phyloP scores from a whole-genome alignment of 1,140 invertebrate species.

The Zaprionus africanus region DNA sequence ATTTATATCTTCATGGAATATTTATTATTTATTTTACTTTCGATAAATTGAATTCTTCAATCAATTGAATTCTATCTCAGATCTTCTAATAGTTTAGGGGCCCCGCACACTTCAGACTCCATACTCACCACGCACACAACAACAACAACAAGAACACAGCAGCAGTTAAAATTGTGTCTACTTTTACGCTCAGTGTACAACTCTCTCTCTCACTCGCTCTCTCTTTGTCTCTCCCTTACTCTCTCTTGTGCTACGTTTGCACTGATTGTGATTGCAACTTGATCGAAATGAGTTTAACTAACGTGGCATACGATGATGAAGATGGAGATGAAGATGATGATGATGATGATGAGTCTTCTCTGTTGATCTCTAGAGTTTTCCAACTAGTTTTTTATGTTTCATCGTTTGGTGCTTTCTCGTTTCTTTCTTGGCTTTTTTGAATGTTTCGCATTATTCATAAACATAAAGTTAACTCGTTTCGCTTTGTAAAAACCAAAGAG shows the following conservation, averaged over 20 bases:
- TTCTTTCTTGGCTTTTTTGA: constrained; percentile 58
- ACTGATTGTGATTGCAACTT: not conserved
- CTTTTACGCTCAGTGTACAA: constrained; percentile 7
- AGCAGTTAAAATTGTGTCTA: not conserved
- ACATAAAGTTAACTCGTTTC: constrained; percentile 33
- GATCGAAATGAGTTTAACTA: not conserved
- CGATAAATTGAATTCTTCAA: too few species aligned
- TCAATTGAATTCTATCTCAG: too few species aligned
- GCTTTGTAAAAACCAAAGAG: constrained; percentile 30
- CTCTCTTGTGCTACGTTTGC: constrained; percentile 8
- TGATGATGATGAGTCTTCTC: not conserved
- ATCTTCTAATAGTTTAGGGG: not conserved
- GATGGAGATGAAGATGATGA: too few species aligned
- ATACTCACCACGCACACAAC: constrained; percentile 9
- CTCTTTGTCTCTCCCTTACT: not conserved
- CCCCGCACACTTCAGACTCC: not conserved
- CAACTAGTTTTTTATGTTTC: constrained; percentile 26
- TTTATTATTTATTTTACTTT: too few species aligned
- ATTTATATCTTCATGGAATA: too few species aligned
- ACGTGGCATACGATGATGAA: too few species aligned
- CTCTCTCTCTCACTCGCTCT: constrained; percentile 3
- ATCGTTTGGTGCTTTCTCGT: constrained; percentile 17
- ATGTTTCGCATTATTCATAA: constrained; percentile 59
- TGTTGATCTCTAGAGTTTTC: constrained; percentile 26
- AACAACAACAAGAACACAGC: constrained; percentile 5